phyloP scores from a whole-genome alignment of 2,113 vertebrate species.

The Rhynchomys soricoides region DNA sequence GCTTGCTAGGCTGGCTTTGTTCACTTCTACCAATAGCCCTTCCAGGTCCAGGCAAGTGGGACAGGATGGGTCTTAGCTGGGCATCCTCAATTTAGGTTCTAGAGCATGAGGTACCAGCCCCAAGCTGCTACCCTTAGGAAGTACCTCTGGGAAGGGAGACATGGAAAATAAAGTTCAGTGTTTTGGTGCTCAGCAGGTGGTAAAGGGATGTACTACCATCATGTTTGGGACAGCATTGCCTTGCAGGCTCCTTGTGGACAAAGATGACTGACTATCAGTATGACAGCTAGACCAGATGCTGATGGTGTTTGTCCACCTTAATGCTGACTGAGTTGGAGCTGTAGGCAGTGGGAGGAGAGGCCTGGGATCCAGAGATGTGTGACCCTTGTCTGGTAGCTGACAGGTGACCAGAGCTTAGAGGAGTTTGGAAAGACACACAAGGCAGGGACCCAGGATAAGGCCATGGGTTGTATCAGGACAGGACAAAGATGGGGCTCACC shows the following conservation, averaged over 20 bases:
- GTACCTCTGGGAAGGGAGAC: neutral
- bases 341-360: neutral
- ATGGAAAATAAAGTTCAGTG: neutral
- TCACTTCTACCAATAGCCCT: neutral
- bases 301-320: neutral
- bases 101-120: too few relatives aligned
- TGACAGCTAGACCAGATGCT: neutral
- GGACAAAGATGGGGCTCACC: slow-evolving; percentile 83
- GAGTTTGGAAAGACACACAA: neutral
- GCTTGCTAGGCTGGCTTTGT: too few relatives aligned
- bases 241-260: neutral
- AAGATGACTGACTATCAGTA: neutral
- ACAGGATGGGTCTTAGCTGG: fast-evolving
- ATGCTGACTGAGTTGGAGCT: neutral
- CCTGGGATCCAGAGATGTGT: neutral
- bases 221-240: neutral
- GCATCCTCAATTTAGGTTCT: neutral
- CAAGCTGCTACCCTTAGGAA: neutral
- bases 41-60: neutral
- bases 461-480: neutral
- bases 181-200: neutral
- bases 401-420: neutral
- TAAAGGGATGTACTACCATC: neutral
- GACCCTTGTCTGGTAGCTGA: neutral
- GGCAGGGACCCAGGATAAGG: neutral